Evolutionary conservation across 2,113 vertebrate species (phyloP).

Genomic region (Lasiurus cinereus): DNA sequence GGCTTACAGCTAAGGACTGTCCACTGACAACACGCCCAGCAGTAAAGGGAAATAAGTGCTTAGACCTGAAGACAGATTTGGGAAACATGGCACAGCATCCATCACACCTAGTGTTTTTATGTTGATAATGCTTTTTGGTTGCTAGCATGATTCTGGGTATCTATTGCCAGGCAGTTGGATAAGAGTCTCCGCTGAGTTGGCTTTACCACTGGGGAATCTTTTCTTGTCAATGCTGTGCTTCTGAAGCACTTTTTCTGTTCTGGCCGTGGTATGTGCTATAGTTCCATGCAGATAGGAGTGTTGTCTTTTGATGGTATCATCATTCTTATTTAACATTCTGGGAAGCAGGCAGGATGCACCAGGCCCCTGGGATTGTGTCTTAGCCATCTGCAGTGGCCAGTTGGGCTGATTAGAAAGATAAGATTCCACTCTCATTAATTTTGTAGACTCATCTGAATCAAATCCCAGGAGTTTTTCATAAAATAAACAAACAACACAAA

Average conservation of each 20-base stretch:
- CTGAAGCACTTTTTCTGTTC: constrained; percentile 40
- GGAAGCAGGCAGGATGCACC: neutral
- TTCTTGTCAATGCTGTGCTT: constrained; percentile 19
- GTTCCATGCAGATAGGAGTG: neutral
- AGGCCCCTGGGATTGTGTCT: neutral
- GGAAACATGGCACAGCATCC: neutral
- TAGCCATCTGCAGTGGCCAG: neutral
- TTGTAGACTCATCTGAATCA: constrained; percentile 10
- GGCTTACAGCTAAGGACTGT: neutral
- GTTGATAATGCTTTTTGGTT: neutral
- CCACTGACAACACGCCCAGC: neutral
- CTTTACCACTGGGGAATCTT: constrained; percentile 1
- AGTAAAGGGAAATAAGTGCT: neutral
- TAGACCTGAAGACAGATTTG: neutral
- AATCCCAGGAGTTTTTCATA: constrained; percentile 59
- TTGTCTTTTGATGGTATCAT: neutral
- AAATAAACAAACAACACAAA: constrained; percentile 46
- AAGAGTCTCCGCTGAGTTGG: neutral
- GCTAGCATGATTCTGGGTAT: neutral
- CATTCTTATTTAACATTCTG: constrained; percentile 39
- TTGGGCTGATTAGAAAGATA: constrained; percentile 8
- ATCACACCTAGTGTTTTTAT: neutral
- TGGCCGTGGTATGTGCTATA: neutral
- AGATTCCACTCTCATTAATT: constrained; percentile 37
- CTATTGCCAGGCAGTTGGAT: neutral